A percentile compares a stretch with the other conserved stretches of the same genome.
These are phyloP conservation scores for Drosophila sucinea DNA, from an alignment of 1,140 invertebrate species.

Conservation along the genomic window DNA sequence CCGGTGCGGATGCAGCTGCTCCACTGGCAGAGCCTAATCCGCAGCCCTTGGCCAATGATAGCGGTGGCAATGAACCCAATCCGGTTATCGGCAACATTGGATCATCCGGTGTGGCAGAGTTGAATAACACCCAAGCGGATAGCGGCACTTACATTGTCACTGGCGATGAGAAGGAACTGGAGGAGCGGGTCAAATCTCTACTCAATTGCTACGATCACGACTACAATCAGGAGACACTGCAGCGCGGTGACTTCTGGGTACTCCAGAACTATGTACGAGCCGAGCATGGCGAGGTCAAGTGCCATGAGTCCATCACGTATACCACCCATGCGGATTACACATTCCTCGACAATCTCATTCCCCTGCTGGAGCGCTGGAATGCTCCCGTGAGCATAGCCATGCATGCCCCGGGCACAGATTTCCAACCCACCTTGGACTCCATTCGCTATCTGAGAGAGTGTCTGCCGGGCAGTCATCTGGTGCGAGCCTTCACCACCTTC, in stretches of 20 bases:
- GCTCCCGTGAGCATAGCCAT: slow-evolving; percentile 89
- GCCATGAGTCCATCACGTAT: slow-evolving; percentile 94
- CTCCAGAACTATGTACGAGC: slow-evolving; percentile 93
- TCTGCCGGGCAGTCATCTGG: slow-evolving; percentile 85
- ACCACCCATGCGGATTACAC: slow-evolving; percentile 96
- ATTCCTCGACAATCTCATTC: slow-evolving; percentile 94
- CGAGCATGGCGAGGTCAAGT: slow-evolving; percentile 85
- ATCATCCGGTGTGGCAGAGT: slow-evolving; percentile 21
- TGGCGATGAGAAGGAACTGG: slow-evolving; percentile 79
- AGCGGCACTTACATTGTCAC: slow-evolving; percentile 60
- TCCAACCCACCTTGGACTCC: slow-evolving; percentile 86
- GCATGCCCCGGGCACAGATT: slow-evolving; percentile 90
- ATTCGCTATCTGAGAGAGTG: slow-evolving; percentile 89
- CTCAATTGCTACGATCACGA: slow-evolving; percentile 87
- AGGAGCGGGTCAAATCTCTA: slow-evolving; percentile 78
- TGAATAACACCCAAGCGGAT: slow-evolving; percentile 70
- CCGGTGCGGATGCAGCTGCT: slow-evolving; percentile 11
- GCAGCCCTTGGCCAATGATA: slow-evolving; percentile 43
- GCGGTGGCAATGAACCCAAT: slow-evolving; percentile 43
- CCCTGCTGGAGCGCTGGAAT: slow-evolving; percentile 89
- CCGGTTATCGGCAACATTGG: slow-evolving; percentile 69
- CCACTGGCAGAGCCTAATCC: slow-evolving; percentile 34
- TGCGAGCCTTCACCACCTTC: slow-evolving; percentile 91
- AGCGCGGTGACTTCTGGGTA: slow-evolving; percentile 95
- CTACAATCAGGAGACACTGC: slow-evolving; percentile 86